These are phyloP conservation scores for Trichomalopsis sarcophagae DNA, from an alignment of 1,140 invertebrate species.

Conservation along the genomic window DNA sequence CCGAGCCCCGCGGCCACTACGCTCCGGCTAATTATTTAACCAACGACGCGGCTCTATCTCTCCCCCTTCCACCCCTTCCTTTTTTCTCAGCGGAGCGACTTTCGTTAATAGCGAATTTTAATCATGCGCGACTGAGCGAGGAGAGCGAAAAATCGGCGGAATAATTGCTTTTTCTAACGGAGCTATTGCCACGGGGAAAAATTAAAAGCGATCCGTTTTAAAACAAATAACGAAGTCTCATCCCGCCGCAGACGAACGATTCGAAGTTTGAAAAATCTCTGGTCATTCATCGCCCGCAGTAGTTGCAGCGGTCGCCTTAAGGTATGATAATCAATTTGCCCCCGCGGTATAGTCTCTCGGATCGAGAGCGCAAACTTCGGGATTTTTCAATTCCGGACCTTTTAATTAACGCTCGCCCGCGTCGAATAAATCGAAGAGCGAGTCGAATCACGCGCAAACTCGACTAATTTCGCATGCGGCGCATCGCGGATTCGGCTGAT, in stretches of 20 bases:
- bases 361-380: not conserved
- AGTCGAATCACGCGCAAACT: not conserved
- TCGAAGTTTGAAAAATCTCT: too few species aligned
- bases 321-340: too few species aligned
- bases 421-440: not conserved
- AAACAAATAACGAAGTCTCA: too few species aligned
- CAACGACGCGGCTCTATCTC: not conserved
- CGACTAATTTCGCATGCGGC: conserved; percentile 18
- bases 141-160: not conserved
- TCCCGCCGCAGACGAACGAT: too few species aligned
- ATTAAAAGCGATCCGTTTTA: not conserved
- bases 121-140: not conserved
- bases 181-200: too few species aligned
- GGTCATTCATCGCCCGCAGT: too few species aligned
- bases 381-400: not conserved
- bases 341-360: too few species aligned
- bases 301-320: too few species aligned
- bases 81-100: not conserved
- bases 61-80: not conserved
- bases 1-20: not conserved
- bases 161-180: not conserved
- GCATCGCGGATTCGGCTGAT: too few species aligned
- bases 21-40: conserved; percentile 1
- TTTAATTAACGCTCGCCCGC: not conserved
- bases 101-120: not conserved